Base-by-base conservation (phyloP, 2,888 invertebrate species). In the Myopa testacea region DNA sequence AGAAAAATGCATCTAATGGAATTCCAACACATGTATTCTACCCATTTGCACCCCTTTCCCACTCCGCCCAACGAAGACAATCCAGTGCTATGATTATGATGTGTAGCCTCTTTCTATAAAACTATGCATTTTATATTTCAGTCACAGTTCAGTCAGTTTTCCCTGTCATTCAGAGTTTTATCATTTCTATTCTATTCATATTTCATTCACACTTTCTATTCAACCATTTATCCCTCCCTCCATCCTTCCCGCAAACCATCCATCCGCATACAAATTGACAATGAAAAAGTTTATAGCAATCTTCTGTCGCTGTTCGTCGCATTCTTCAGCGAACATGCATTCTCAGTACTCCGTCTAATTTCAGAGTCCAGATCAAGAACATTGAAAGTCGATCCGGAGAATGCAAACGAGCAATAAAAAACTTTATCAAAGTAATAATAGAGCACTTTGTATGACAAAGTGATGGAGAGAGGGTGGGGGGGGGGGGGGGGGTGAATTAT, bases 391-490 rank as follows among this genome's bases (percentile, higher is more conserved):
- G 62, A 74, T 63, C 50, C 62, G 45, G 58, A 34, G 34, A 26
- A 16, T 45, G 50, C 55, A 78, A 77, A 84, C 86, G 85, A 84
- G 86, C 86, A 85, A 86, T 86, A 86, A 86, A 69, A 82, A 84
- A 86, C 85, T 86, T 86, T 85, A 83, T 83, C 83, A 84, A 85
- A 85, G 86, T 76, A 79, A 74, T 73, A 75, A 76, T 63, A 65
- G 26, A 37, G n/a, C 37, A 40, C 67, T 71, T 67, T 45, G 65
- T 60, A 16, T 68, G 40, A 52, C 45, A 58, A 74, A 71, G 74
- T 55, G 60, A 8, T 62, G 68, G 37, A 14, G 4, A 37, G 55
- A 16, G 67, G n/a, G 19, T 69, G 8, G 4, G 14, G n/a, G 10
- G 38, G 38, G 65, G 10, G 7, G 62, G 16, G 19, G 14, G 10